Evolutionary conservation across 2,888 invertebrate species (phyloP), one percentile per base, ranked within the genome.

Genomic region (Biston betularia): DNA sequence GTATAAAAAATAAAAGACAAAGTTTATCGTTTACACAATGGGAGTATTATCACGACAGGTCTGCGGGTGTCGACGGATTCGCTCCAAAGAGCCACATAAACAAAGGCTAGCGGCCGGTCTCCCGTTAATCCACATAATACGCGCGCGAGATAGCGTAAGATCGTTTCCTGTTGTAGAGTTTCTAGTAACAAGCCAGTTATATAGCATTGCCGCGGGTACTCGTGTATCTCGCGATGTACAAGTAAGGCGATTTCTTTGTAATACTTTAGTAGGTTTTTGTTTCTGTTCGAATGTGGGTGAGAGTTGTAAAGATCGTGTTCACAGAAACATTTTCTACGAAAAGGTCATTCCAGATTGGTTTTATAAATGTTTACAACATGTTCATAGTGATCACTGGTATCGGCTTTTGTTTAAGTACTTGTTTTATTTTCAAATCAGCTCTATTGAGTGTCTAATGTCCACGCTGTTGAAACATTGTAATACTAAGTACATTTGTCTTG

Each of bases 141-240:
- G 65, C 72, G 73, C 73, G 63, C 63, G 59, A 68, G 73, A 74
- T 73, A 75, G 71, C 64, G 70, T 69, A 73, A 68, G 74, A 75
- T 77, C 74, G 77, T 81, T 81, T 82, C 82, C 81, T 82, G 79
- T 79, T 79, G 78, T 81, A 79, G 76, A 81, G 78, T 78, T 81
- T 79, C 77, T 74, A 78, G 75, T 79, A 79, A 81, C 81, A 77
- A 76, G 82, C 74, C 78, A 74, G 81, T 78, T 76, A 79, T 74
- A n/a, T 6, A 78, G 67, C 75, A 73, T 12, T 62, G 76, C 77
- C 71, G 74, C 78, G 73, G 2, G n/a, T n/a, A n/a, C 71, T 6
- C 1, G 7, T 24, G 24, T 24, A 24, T 24, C 24, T 24, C 24
- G 24, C 24, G 24, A 24, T 3, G 24, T 24, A 24, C 24, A 24